A percentile compares a stretch with the other conserved stretches of the same genome.
Evolutionary conservation across 2,797 vertebrate genomes (phyloP).

Genomic region (Scomberomorus guttatus): DNA sequence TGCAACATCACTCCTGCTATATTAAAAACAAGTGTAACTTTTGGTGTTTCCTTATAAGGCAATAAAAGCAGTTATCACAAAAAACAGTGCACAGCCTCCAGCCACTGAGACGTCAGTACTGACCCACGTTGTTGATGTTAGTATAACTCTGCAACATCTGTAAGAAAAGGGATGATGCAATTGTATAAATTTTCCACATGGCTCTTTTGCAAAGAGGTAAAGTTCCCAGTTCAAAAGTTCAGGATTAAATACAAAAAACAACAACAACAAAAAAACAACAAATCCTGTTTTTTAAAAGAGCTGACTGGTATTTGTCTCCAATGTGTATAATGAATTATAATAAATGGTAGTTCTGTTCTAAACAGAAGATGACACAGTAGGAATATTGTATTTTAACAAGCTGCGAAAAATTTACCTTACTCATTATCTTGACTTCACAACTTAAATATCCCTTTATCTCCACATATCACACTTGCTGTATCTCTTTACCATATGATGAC

Average conservation of each 20-base stretch:
- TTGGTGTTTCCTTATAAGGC: conserved; percentile 8
- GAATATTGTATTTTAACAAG: background rate
- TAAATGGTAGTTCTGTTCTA: background rate
- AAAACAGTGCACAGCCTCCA: conserved; percentile 37
- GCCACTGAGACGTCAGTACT: conserved; percentile 27
- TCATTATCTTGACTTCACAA: background rate
- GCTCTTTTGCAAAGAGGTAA: conserved; percentile 14
- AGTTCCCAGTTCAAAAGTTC: conserved; percentile 41
- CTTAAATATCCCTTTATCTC: background rate
- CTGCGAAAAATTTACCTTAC: background rate
- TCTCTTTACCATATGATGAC: background rate
- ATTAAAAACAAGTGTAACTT: conserved; percentile 27
- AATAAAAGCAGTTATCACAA: conserved; percentile 27
- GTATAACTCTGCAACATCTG: conserved; percentile 37
- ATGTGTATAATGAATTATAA: background rate
- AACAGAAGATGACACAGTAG: background rate
- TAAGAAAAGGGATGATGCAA: conserved; percentile 53
- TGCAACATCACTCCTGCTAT: conserved; percentile 10
- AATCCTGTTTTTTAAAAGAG: background rate
- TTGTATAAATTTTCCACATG: background rate
- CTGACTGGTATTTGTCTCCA: background rate
- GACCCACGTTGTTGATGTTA: conserved; percentile 40
- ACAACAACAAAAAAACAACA: background rate
- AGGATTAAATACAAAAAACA: conserved; percentile 23
- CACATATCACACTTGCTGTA: background rate